phyloP scores from a whole-genome alignment of 2,888 invertebrate species.

The Cephus sareptanus region DNA sequence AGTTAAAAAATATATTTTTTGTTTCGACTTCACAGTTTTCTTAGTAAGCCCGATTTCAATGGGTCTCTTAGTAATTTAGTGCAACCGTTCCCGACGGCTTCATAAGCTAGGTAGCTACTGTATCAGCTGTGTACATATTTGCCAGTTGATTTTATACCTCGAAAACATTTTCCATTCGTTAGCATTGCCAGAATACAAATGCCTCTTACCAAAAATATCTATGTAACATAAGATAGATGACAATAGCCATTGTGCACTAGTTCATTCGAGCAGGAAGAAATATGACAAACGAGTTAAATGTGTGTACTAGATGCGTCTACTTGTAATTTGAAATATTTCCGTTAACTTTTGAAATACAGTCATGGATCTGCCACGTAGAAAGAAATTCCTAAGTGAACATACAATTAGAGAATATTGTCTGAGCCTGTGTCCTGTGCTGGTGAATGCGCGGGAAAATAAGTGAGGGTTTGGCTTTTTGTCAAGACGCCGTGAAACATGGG shows the following conservation, averaged over 20 bases:
- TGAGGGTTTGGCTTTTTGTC: not conserved
- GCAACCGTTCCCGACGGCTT: not conserved
- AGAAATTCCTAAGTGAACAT: constrained; percentile 10
- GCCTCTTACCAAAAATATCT: not conserved
- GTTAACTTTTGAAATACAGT: not conserved
- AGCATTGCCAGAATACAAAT: not conserved
- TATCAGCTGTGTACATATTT: not conserved
- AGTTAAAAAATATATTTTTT: not conserved
- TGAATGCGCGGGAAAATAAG: constrained; percentile 21
- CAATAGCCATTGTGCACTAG: not conserved
- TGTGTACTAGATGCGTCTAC: not conserved
- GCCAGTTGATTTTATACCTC: not conserved
- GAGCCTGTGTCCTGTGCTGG: constrained; percentile 23
- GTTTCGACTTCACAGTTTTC: not conserved
- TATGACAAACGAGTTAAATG: not conserved
- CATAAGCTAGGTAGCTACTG: not conserved
- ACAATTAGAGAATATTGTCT: constrained; percentile 37
- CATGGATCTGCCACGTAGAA: not conserved
- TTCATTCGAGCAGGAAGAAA: not conserved
- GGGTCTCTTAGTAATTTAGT: not conserved
- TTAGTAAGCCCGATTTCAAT: not conserved
- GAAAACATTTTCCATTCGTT: not conserved
- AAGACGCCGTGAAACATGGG: not conserved
- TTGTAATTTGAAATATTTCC: not conserved
- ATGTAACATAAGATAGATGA: not conserved